Conservation (phyloP, 2,888 invertebrate genomes). For the Torymus aiolomorphi region DNA sequence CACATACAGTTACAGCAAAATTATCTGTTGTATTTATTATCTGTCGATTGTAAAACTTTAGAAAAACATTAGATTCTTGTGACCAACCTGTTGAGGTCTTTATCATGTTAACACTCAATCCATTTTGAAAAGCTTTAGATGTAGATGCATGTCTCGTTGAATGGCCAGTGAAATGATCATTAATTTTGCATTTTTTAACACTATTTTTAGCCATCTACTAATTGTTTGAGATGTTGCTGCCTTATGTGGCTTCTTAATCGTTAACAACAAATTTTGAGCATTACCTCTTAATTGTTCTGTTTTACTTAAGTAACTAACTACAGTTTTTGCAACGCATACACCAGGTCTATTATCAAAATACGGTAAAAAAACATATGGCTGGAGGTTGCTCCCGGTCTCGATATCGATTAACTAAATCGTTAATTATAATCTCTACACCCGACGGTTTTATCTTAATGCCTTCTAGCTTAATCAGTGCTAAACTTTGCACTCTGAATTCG, state of each 20-base stretch:
- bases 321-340: conserved; percentile 31
- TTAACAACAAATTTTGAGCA: neutral
- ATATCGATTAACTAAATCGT: conserved; percentile 50
- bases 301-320: conserved; percentile 31
- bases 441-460: conserved; percentile 2
- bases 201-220: conserved; percentile 23
- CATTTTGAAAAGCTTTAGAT: conserved; percentile 32
- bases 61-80: conserved; percentile 30
- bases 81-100: conserved; percentile 28
- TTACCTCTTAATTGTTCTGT: conserved; percentile 12
- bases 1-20: too few relatives aligned
- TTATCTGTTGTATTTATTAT: too few relatives aligned
- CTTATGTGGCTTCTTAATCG: conserved; percentile 5
- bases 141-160: conserved; percentile 31
- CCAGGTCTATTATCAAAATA: conserved; percentile 14
- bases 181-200: neutral
- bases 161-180: neutral
- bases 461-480: conserved; percentile 37
- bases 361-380: conserved; percentile 43
- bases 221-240: conserved; percentile 14
- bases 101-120: conserved; percentile 5
- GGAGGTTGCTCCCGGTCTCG: conserved; percentile 28
- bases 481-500: conserved; percentile 29
- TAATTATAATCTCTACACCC: conserved; percentile 39
- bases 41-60: too few relatives aligned